Percentiles rank a stretch among this genome's conserved stretches.
Conservation (phyloP, 1,140 invertebrate genomes). For the Pogonomyrmex californicus region DNA sequence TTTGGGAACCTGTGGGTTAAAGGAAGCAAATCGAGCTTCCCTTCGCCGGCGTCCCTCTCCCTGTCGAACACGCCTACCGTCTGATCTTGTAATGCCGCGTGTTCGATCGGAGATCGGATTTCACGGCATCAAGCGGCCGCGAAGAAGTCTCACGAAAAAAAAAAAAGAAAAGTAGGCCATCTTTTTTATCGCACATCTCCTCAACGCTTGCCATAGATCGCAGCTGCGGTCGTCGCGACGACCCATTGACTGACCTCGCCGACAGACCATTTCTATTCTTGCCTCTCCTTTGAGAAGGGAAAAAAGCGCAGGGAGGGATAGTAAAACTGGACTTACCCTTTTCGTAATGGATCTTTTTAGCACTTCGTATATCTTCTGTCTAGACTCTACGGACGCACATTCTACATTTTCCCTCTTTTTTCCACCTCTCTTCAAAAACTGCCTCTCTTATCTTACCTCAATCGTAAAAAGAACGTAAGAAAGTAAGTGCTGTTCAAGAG, state of each 20-base stretch:
- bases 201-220: conserved; percentile 38
- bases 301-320: conserved; percentile 14
- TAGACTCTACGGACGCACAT: conserved; percentile 17
- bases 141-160: conserved; percentile 65
- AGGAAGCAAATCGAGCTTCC: conserved; percentile 42
- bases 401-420: neutral
- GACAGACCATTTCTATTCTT: conserved; percentile 55
- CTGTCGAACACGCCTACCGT: conserved; percentile 71
- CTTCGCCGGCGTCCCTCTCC: conserved; percentile 51
- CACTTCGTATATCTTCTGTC: conserved; percentile 26
- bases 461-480: conserved; percentile 6
- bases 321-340: conserved; percentile 22
- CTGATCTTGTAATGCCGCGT: conserved; percentile 67
- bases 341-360: conserved; percentile 41
- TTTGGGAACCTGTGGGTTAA: conserved; percentile 23
- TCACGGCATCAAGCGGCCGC: conserved; percentile 59
- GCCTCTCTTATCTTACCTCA: conserved; percentile 34
- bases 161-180: conserved; percentile 68
- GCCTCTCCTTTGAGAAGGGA: neutral
- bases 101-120: conserved; percentile 75
- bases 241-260: conserved; percentile 54
- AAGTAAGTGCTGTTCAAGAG: conserved; percentile 8
- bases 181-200: conserved; percentile 65
- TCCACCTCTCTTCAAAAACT: conserved; percentile 5
- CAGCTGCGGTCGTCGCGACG: conserved; percentile 46